These are phyloP conservation scores for Helicoverpa assulta DNA, from an alignment of 2,888 invertebrate genomes.

Conservation along the genomic window DNA sequence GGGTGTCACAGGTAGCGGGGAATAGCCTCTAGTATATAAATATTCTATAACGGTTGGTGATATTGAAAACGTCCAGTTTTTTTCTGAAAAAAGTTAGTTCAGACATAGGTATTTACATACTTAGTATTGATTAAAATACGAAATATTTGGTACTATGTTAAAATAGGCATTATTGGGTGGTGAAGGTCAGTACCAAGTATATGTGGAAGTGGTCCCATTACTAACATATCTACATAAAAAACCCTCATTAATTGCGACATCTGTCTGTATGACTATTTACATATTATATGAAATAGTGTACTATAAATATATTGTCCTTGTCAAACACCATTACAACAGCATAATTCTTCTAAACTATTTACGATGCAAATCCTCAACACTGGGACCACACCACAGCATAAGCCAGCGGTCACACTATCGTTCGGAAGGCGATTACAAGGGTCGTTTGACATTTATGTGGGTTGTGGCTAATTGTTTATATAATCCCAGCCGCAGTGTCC, in stretches of 20 bases:
- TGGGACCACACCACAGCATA: slow-evolving; percentile 50
- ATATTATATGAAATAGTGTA: too few relatives aligned
- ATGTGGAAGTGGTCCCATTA: too few relatives aligned
- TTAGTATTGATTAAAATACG: too few relatives aligned
- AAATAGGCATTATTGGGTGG: too few relatives aligned
- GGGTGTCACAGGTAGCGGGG: slow-evolving; percentile 33
- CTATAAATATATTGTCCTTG: too few relatives aligned
- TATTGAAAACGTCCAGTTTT: not conserved
- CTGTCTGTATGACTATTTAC: too few relatives aligned
- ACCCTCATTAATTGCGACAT: too few relatives aligned
- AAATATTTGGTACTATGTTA: too few relatives aligned
- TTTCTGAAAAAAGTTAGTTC: too few relatives aligned
- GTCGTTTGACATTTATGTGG: slow-evolving; percentile 74
- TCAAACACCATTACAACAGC: not conserved
- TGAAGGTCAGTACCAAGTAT: too few relatives aligned
- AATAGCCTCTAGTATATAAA: not conserved
- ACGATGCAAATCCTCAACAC: slow-evolving; percentile 43
- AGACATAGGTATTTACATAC: too few relatives aligned
- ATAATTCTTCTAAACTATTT: slow-evolving; percentile 2
- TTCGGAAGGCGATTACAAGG: slow-evolving; percentile 76
- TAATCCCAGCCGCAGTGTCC: slow-evolving; percentile 57
- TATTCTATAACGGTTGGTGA: not conserved
- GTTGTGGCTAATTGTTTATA: slow-evolving; percentile 72
- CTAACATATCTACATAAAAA: too few relatives aligned
- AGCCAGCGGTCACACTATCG: slow-evolving; percentile 66